A percentile compares a stretch with the other conserved stretches of the same genome.
phyloP scores from a whole-genome alignment of 2,113 vertebrate species.

The Tichodroma muraria region DNA sequence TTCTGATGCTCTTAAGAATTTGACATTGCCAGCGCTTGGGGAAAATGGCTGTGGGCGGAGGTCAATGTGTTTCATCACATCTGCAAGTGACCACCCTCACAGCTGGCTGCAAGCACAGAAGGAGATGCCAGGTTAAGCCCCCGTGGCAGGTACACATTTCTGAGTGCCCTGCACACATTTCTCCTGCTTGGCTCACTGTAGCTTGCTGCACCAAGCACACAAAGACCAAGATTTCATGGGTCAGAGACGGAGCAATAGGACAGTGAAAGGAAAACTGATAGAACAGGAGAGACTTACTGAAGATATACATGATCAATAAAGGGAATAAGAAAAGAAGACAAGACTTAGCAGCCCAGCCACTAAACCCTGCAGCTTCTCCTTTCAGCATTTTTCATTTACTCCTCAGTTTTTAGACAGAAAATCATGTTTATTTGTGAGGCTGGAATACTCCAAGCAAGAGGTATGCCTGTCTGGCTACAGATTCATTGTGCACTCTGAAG shows the following conservation, averaged over 20 bases:
- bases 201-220: not conserved
- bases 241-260: not conserved
- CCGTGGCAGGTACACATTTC: not conserved
- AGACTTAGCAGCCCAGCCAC: not conserved
- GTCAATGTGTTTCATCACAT: accelerated
- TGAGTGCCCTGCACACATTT: not conserved
- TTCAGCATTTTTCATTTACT: not conserved
- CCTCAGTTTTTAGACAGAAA: not conserved
- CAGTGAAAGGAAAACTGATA: not conserved
- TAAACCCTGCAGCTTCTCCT: not conserved
- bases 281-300: not conserved
- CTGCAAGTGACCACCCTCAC: not conserved
- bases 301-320: not conserved
- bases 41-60: not conserved
- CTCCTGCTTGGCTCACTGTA: not conserved
- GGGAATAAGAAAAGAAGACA: not conserved
- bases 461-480: not conserved
- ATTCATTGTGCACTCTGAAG: not conserved
- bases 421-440: not conserved
- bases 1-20: not conserved
- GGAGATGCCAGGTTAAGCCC: not conserved
- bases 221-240: not conserved
- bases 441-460: not conserved
- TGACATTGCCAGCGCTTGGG: not conserved
- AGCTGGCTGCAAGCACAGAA: not conserved